These are phyloP conservation scores for Columbina picui DNA, from an alignment of 2,113 vertebrate genomes.

Conservation along the genomic window DNA sequence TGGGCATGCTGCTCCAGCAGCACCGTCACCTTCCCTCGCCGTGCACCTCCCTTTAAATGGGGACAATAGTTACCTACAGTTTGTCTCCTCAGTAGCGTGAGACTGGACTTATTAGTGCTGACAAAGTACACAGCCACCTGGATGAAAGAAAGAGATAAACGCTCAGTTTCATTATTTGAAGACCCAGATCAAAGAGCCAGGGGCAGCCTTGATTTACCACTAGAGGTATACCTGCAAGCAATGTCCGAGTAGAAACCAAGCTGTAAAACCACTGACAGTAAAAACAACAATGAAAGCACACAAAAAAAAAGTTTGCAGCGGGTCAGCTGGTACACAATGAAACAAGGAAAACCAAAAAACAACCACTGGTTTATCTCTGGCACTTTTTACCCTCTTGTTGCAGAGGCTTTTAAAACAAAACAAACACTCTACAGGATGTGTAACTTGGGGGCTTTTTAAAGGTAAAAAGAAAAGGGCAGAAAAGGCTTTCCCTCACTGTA, in stretches of 20 bases:
- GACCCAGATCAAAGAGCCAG: neutral
- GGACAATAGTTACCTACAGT: neutral
- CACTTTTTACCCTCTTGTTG: neutral
- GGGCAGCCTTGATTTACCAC: constrained; percentile 18
- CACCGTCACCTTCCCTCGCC: neutral
- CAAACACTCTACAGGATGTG: neutral
- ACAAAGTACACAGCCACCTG: neutral
- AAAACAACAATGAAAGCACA: neutral
- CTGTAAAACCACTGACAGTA: constrained; percentile 16
- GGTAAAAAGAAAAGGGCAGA: neutral
- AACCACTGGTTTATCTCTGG: neutral
- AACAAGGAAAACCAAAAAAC: constrained; percentile 2
- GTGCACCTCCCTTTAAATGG: neutral
- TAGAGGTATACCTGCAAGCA: constrained; percentile 20
- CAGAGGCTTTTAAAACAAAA: constrained; percentile 16
- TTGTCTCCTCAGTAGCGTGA: fast-evolving
- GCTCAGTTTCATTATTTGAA: neutral
- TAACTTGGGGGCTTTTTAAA: neutral
- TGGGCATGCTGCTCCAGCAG: neutral
- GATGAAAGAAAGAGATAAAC: neutral
- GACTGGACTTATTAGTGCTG: neutral
- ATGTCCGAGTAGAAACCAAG: neutral
- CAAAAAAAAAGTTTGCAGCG: constrained; percentile 8
- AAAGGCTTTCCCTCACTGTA: neutral
- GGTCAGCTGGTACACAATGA: constrained; percentile 30